phyloP scores from a whole-genome alignment of 2,888 invertebrate species.

The Rhagophthalmus giganteus region DNA sequence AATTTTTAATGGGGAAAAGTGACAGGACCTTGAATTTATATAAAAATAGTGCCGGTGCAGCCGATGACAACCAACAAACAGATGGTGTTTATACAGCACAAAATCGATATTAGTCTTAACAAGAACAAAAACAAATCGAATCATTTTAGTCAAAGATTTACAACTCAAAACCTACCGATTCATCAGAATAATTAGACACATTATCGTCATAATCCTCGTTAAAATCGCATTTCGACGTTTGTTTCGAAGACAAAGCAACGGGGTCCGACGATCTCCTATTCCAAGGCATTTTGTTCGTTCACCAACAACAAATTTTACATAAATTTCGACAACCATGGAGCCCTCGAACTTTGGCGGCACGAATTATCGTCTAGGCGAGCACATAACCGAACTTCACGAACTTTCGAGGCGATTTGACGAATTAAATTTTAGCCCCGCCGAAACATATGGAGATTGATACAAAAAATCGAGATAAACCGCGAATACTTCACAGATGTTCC shows the following conservation, averaged over 20 bases:
- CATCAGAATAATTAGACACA: slow-evolving; percentile 46
- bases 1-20: too few species aligned
- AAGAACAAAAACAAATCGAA: too few species aligned
- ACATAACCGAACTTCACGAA: background rate
- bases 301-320: slow-evolving; percentile 2
- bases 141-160: too few species aligned
- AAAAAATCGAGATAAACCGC: slow-evolving; percentile 12
- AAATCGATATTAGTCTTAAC: too few species aligned
- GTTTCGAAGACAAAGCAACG: slow-evolving; percentile 30
- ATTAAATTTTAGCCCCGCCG: slow-evolving; percentile 11
- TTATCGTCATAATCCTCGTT: slow-evolving; percentile 41
- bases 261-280: slow-evolving; percentile 45
- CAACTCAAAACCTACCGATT: slow-evolving; percentile 48
- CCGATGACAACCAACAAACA: too few species aligned
- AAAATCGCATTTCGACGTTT: slow-evolving; percentile 34
- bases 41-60: too few species aligned
- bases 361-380: background rate
- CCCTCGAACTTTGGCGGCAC: slow-evolving; percentile 2
- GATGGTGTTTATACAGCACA: too few species aligned
- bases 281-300: slow-evolving; percentile 43
- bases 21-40: too few species aligned
- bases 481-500: slow-evolving; percentile 24
- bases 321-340: slow-evolving; percentile 8
- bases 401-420: background rate
- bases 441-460: slow-evolving; percentile 22